Evolutionary conservation across 2,888 invertebrate species (phyloP).

Genomic region (Acanthosepion pharaonis): DNA sequence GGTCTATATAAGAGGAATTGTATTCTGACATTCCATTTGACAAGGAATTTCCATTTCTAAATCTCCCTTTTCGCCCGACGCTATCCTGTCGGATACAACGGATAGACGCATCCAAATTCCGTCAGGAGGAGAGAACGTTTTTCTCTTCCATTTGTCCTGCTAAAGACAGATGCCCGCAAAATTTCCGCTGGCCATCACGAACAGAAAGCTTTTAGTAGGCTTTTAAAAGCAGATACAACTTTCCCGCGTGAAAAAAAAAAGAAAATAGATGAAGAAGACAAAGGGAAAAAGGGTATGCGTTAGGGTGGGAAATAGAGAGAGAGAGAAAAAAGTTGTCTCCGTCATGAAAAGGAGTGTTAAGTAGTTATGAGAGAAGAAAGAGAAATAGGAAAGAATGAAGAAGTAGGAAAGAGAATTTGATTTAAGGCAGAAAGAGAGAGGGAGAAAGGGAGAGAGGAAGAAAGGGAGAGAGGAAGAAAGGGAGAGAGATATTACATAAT

Average conservation of each 20-base stretch:
- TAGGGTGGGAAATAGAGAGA: no score
- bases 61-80: neutral
- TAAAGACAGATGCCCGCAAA: neutral
- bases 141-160: conserved; percentile 9
- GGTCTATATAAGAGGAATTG: neutral
- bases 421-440: neutral
- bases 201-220: neutral
- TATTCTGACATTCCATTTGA: neutral
- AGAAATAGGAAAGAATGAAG: neutral
- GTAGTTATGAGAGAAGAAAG: neutral
- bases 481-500: no score
- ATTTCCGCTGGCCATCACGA: conserved; percentile 20
- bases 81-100: neutral
- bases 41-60: neutral
- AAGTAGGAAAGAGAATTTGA: neutral
- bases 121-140: neutral
- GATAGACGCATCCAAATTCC: neutral
- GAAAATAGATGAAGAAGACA: neutral
- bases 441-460: neutral
- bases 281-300: neutral
- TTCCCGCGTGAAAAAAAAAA: neutral
- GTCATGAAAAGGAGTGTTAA: neutral
- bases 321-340: no score
- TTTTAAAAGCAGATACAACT: neutral
- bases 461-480: neutral